These are phyloP conservation scores for Dioctria linearis DNA, from an alignment of 2,888 invertebrate genomes.

Conservation along the genomic window DNA sequence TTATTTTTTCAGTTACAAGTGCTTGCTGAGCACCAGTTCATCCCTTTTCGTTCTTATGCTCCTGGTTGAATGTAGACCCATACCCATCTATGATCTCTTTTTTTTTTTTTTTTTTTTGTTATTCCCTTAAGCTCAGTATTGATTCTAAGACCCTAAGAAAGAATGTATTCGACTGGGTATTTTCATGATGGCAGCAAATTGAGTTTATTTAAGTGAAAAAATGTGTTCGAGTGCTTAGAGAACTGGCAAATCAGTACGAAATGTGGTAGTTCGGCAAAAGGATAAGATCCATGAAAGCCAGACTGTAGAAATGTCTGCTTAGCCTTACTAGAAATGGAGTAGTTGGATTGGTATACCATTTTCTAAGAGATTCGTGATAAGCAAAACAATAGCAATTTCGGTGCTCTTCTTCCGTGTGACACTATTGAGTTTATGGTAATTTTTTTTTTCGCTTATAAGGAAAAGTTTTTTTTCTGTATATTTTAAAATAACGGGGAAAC, in stretches of 20 bases:
- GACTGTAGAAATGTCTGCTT: too few species aligned
- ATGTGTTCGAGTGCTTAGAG: conserved; percentile 25
- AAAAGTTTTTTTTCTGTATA: too few species aligned
- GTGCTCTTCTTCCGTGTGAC: too few species aligned
- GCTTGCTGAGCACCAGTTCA: not conserved
- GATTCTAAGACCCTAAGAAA: not conserved
- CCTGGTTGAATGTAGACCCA: not conserved
- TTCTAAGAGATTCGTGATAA: too few species aligned
- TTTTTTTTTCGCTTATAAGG: too few species aligned
- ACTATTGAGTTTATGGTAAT: too few species aligned
- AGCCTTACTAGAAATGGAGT: too few species aligned
- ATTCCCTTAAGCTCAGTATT: not conserved
- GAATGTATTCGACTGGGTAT: conserved; percentile 8
- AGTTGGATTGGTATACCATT: too few species aligned
- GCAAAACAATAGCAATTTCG: too few species aligned
- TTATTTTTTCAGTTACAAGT: conserved; percentile 45
- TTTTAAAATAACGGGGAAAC: too few species aligned
- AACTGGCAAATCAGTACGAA: conserved; percentile 6
- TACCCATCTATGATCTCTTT: conserved; percentile 3
- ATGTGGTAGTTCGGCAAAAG: conserved; percentile 1
- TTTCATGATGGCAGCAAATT: conserved; percentile 39
- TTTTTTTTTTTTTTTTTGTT: not conserved
- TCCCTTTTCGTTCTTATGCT: not conserved
- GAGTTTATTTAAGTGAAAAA: conserved; percentile 47
- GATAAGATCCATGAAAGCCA: too few species aligned